Evolutionary conservation across 2,888 invertebrate species (phyloP), one percentile per base, ranked within the genome.

Genomic region (Xestia ashworthii): DNA sequence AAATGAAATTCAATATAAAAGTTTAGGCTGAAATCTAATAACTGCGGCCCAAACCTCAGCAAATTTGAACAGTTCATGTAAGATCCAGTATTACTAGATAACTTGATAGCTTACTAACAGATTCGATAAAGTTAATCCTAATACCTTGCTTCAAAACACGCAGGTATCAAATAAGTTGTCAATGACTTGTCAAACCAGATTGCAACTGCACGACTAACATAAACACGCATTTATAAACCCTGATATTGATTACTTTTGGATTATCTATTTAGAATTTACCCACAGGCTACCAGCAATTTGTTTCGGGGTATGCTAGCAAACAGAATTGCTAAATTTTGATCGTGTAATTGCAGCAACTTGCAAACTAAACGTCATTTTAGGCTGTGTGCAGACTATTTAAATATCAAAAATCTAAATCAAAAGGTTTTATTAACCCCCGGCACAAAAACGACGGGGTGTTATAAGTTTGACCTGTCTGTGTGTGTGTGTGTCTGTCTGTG

Each of bases 211-310:
- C 68, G 48, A 82, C 53, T 46, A 74, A 22, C 41, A 50, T 68
- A 58, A 58, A 76, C 68, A 76, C 19, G 41, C 41, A 44, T 38
- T 64, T 32, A n/a, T 50, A 64, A 76, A 16, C 19, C 46, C 38
- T 58, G 55, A 53, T 69, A 76, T 76, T 82, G 80, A 80, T 80
- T 69, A 70, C 58, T 58, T 70, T 66, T 60, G 78, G 74, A 88
- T 83, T 85, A 88, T 80, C 81, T 78, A 80, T 87, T 76, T 69
- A 71, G 41, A 81, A 66, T 78, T 71, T 3, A 6, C 81, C 78
- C 58, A 11, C 81, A 50, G 74, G 65, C 58, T 22, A 58, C 50
- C 22, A 8, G 46, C 65, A 76, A 66, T 82, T 80, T 77, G 65
- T 58, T 81, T 76, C 55, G 44, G n/a, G 25, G 19, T 50, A 69